Base-by-base conservation (phyloP, 1,140 invertebrate species). In the Tenebrio molitor region DNA sequence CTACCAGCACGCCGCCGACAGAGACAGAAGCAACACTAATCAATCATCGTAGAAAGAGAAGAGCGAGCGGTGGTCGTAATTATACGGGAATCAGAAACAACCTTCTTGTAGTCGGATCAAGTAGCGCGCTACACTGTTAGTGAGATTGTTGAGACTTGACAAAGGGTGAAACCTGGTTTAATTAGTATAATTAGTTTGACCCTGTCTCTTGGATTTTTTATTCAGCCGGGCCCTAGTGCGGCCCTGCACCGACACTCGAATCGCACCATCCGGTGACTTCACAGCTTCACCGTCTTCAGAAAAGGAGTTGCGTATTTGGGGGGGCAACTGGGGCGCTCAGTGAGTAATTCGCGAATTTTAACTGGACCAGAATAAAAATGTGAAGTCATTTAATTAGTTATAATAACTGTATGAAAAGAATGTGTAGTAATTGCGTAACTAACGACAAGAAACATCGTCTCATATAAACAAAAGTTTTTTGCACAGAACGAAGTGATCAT, bases 71-170 rank as follows among this genome's bases (percentile, higher is more conserved):
- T 65, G 70, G 34, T 29, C 65, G 75, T 78, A 78, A 78, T 78
- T 78, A 76, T 74, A 74, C 64, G 44, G 70, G 75, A 77, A 77
- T 74, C 74, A 74, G 76, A 78, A 78, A 78, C 77, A 77, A 77
- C 76, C 75, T 73, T 76, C 74, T 78, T 77, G 75, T 71, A 73
- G 36, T 34, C 58, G 77, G 73, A 75, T 76, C 74, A 76, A 74
- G 74, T 78, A 78, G 74, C 74, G 70, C 73, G 65, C 72, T 76
- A 71, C 75, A 76, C 75, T 77, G 75, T 77, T 77, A 76, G 74
- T 73, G 75, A 78, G 73, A 74, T 68, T 74, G 39, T 74, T 73
- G 46, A 73, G 36, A 73, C 39, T 77, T 73, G 69, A 76, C 72
- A 71, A 74, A 74, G 71, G 75, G 72, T 73, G 75, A 76, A 74